These are phyloP conservation scores for Himalopsyche anomala DNA, from an alignment of 2,888 invertebrate species.

Conservation along the genomic window DNA sequence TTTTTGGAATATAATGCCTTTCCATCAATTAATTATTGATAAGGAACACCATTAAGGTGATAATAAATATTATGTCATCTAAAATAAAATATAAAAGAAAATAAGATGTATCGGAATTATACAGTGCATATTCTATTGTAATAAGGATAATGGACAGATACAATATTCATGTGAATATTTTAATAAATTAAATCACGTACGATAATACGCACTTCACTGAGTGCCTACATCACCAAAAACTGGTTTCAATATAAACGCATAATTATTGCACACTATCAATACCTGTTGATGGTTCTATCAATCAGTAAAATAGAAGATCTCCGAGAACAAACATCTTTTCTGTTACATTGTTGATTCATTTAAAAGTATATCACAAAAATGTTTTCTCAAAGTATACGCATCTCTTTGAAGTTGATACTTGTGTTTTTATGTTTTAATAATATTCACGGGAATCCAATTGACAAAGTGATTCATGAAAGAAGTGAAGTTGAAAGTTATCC, in stretches of 20 bases:
- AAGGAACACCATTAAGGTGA: too few species aligned
- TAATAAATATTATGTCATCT: too few species aligned
- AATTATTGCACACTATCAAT: neutral
- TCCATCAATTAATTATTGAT: too few species aligned
- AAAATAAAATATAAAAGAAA: too few species aligned
- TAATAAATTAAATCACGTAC: too few species aligned
- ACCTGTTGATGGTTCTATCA: neutral
- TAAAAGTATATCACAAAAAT: neutral
- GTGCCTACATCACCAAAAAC: neutral
- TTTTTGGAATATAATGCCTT: too few species aligned
- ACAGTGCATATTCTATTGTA: too few species aligned
- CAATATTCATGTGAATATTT: too few species aligned
- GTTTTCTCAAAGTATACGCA: neutral
- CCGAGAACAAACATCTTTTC: neutral
- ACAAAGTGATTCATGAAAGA: neutral
- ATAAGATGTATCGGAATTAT: too few species aligned
- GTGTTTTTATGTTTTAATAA: neutral
- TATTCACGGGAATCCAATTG: neutral
- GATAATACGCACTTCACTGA: constrained; percentile 13
- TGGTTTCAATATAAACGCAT: neutral
- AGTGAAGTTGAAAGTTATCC: neutral
- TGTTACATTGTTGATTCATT: neutral
- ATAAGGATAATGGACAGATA: too few species aligned
- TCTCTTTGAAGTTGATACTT: neutral
- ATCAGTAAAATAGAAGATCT: constrained; percentile 1